phyloP scores from a whole-genome alignment of 2,113 vertebrate genomes.

The Heterotis niloticus region DNA sequence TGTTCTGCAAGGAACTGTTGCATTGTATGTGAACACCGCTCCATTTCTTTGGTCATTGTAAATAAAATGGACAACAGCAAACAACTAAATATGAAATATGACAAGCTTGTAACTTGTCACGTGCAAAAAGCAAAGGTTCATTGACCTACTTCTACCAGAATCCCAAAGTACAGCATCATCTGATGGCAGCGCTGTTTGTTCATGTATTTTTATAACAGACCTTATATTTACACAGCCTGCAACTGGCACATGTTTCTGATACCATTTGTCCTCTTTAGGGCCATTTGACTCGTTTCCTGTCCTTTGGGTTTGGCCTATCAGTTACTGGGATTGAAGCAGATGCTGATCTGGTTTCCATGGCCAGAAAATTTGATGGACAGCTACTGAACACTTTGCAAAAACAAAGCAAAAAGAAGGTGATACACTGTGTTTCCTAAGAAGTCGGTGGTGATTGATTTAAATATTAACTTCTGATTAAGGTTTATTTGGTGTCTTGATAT shows the following conservation, averaged over 20 bases:
- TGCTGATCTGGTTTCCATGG: constrained; percentile 60
- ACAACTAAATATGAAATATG: too few relatives aligned
- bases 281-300: constrained; percentile 81
- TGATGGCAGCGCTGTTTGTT: background rate
- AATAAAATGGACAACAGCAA: too few relatives aligned
- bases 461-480: too few relatives aligned
- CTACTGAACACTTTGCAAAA: constrained; percentile 67
- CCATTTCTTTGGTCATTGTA: too few relatives aligned
- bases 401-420: constrained; percentile 50
- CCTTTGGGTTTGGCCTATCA: constrained; percentile 73
- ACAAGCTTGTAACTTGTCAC: too few relatives aligned
- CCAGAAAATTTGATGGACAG: constrained; percentile 70
- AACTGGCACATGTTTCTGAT: background rate
- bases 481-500: background rate
- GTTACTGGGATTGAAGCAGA: constrained; percentile 83
- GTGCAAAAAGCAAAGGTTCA: too few relatives aligned
- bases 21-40: too few relatives aligned
- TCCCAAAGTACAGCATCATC: background rate
- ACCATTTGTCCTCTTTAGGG: constrained; percentile 60
- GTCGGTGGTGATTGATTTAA: background rate
- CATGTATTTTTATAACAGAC: background rate
- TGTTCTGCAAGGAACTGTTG: too few relatives aligned
- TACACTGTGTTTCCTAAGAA: background rate
- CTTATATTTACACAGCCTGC: background rate
- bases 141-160: background rate